These are phyloP conservation scores for Octodon degus DNA, from an alignment of 2,113 vertebrate genomes.

Conservation along the genomic window DNA sequence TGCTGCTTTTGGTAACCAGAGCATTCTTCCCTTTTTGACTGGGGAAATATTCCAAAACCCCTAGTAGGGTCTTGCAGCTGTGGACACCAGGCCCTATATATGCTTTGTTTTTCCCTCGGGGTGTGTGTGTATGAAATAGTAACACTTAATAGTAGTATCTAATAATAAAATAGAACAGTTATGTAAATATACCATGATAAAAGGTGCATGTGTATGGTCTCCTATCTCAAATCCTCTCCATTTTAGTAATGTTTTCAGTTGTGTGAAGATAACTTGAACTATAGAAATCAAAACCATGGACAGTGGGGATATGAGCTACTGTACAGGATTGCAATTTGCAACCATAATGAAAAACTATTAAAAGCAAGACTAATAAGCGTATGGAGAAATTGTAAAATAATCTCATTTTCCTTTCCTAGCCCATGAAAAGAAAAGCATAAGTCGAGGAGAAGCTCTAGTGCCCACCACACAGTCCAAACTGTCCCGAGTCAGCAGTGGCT, in stretches of 20 bases:
- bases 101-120: neutral
- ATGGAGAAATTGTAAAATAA: neutral
- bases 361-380: neutral
- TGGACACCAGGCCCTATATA: neutral
- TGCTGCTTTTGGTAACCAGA: neutral
- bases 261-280: neutral
- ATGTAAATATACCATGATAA: neutral
- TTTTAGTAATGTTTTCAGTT: neutral
- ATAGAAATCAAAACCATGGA: neutral
- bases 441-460: constrained; percentile 93
- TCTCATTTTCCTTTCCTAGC: constrained; percentile 83
- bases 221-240: neutral
- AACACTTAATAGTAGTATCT: neutral
- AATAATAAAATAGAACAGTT: neutral
- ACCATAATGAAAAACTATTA: neutral
- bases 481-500: constrained; percentile 97
- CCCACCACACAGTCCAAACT: constrained; percentile 96
- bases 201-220: neutral
- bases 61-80: neutral
- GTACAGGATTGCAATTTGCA: neutral
- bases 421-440: constrained; percentile 97
- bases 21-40: neutral
- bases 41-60: neutral
- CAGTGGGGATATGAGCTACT: too few species aligned
- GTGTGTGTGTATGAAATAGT: neutral